phyloP scores from a whole-genome alignment of 2,888 invertebrate genomes.

The Pseudanteris insignis region DNA sequence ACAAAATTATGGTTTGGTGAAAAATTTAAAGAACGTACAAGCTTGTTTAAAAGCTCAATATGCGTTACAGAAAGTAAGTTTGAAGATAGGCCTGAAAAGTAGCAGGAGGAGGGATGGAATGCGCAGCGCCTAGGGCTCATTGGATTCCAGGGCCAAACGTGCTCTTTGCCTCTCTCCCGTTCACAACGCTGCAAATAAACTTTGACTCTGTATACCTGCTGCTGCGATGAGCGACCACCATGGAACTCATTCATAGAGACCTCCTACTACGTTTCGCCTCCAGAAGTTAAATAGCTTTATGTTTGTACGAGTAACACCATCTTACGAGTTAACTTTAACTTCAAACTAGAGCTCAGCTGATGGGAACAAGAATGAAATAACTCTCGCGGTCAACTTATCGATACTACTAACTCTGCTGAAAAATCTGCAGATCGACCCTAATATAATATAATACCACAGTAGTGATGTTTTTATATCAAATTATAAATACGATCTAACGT shows the following conservation, averaged over 20 bases:
- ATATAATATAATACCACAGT: too few species aligned
- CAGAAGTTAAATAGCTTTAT: slow-evolving; percentile 6
- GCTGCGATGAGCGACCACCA: slow-evolving; percentile 62
- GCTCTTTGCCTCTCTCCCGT: slow-evolving; percentile 59
- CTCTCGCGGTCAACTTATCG: too few species aligned
- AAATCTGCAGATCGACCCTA: too few species aligned
- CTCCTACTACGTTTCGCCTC: slow-evolving; percentile 66
- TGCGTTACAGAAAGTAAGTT: slow-evolving; percentile 54
- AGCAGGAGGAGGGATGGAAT: slow-evolving; percentile 66
- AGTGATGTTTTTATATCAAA: too few species aligned
- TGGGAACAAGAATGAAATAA: too few species aligned
- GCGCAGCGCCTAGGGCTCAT: slow-evolving; percentile 71
- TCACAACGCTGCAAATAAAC: slow-evolving; percentile 61
- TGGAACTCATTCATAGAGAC: slow-evolving; percentile 70
- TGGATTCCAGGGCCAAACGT: slow-evolving; percentile 69
- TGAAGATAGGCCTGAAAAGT: slow-evolving; percentile 50
- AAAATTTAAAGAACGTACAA: too few species aligned
- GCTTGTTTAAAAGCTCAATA: slow-evolving; percentile 52
- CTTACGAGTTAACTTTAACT: slow-evolving; percentile 15
- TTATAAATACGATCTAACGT: too few species aligned
- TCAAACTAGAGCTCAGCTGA: too few species aligned
- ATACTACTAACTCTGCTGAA: too few species aligned
- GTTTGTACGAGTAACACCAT: slow-evolving; percentile 38
- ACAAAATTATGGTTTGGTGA: neutral
- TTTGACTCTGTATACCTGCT: slow-evolving; percentile 60